phyloP scores from a whole-genome alignment of 2,888 invertebrate species.

The Azorinus chamasolen region DNA sequence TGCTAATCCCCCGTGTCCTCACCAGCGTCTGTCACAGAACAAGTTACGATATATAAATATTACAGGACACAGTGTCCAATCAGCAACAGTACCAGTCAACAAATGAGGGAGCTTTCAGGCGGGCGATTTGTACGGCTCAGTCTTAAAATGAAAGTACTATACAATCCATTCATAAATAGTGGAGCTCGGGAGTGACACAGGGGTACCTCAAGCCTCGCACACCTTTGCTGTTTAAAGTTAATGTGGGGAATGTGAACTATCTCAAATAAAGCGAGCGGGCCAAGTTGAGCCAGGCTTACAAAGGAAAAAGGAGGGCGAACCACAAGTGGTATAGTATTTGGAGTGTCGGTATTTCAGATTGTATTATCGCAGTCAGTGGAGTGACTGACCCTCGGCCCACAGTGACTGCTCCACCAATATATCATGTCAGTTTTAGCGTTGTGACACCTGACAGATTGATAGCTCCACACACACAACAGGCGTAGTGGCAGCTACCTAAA shows the following conservation, averaged over 20 bases:
- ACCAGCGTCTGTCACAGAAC: not conserved
- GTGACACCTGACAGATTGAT: constrained; percentile 84
- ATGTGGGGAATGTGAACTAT: constrained; percentile 7
- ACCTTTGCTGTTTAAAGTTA: not conserved
- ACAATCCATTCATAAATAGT: constrained; percentile 65
- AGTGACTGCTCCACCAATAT: constrained; percentile 78
- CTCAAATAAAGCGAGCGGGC: too few relatives aligned
- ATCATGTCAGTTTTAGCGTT: constrained; percentile 82
- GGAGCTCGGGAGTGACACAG: constrained; percentile 49
- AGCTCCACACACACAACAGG: constrained; percentile 65
- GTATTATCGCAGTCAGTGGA: constrained; percentile 20
- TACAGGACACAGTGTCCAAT: constrained; percentile 26
- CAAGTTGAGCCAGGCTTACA: too few relatives aligned
- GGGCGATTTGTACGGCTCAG: constrained; percentile 15
- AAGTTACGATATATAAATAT: not conserved
- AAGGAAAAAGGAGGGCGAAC: constrained; percentile 4
- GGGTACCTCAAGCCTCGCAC: constrained; percentile 10
- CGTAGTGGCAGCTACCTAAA: constrained; percentile 56
- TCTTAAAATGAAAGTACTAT: constrained; percentile 58
- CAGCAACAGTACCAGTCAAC: constrained; percentile 36
- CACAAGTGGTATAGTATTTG: constrained; percentile 39
- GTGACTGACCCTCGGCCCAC: constrained; percentile 70
- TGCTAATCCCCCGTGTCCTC: too few relatives aligned
- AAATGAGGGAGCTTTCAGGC: constrained; percentile 47
- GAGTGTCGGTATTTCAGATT: constrained; percentile 46